These are phyloP conservation scores for Phrynosoma platyrhinos DNA, from an alignment of 2,113 vertebrate species.

Conservation along the genomic window DNA sequence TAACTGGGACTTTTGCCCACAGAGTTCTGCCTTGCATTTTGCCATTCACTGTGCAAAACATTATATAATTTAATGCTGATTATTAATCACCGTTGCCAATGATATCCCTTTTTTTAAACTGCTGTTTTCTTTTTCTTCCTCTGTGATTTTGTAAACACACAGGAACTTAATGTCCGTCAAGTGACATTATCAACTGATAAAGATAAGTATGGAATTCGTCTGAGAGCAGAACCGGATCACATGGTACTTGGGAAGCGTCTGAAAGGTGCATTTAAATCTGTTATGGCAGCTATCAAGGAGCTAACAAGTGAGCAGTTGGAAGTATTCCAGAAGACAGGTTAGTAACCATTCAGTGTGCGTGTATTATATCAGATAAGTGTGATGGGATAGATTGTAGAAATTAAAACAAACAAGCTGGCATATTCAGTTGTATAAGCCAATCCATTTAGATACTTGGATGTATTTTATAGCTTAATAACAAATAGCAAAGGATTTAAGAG, in stretches of 20 bases:
- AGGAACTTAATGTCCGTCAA: conserved; percentile 95
- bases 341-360: neutral
- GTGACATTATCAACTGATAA: conserved; percentile 94
- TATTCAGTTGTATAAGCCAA: neutral
- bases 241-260: conserved; percentile 96
- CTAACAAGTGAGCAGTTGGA: conserved; percentile 90
- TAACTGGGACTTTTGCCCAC: neutral
- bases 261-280: conserved; percentile 90
- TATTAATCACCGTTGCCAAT: neutral
- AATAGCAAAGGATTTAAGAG: neutral
- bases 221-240: conserved; percentile 95
- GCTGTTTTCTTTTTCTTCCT: neutral
- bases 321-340: conserved; percentile 90
- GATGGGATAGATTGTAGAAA: neutral
- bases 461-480: conserved; percentile 10
- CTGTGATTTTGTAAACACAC: neutral
- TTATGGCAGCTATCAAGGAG: conserved; percentile 89
- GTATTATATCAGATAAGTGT: neutral
- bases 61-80: neutral
- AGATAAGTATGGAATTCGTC: conserved; percentile 87
- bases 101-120: neutral
- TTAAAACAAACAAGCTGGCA: neutral
- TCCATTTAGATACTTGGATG: neutral
- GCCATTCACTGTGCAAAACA: neutral
- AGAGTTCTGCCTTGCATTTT: neutral